Evolutionary conservation across 2,113 vertebrate genomes (phyloP).

Genomic region (Verasper variegatus): DNA sequence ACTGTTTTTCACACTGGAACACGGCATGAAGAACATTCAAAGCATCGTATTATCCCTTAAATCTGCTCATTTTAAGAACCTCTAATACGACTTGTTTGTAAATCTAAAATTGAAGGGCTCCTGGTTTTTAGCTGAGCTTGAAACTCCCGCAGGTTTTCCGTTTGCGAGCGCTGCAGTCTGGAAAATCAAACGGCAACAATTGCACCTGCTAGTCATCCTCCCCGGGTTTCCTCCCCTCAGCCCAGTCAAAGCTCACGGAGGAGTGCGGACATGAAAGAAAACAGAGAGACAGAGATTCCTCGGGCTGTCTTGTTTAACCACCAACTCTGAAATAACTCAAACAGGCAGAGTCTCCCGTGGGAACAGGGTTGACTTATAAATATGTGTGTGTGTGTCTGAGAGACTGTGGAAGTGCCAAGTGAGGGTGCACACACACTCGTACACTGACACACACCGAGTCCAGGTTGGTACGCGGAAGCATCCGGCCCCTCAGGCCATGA

Average conservation of each 20-base stretch:
- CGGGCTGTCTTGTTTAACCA: constrained; percentile 63
- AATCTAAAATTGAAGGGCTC: neutral
- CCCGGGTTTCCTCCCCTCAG: constrained; percentile 31
- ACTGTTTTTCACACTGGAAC: neutral
- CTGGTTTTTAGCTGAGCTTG: neutral
- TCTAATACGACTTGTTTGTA: neutral
- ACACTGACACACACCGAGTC: constrained; percentile 5
- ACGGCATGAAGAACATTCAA: neutral
- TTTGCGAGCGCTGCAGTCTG: neutral
- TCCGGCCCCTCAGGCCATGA: constrained; percentile 18
- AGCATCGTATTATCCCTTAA: neutral
- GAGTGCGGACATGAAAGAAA: constrained; percentile 59
- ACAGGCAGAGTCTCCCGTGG: constrained; percentile 62
- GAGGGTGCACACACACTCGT: neutral
- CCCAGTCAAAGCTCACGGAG: constrained; percentile 63
- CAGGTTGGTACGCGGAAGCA: constrained; percentile 14
- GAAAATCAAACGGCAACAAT: constrained; percentile 42
- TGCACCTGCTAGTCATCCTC: constrained; percentile 30
- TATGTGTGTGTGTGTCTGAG: constrained; percentile 27
- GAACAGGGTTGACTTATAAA: constrained; percentile 40
- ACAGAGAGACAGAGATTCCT: constrained; percentile 63
- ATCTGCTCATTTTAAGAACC: neutral
- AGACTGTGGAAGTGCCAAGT: constrained; percentile 8
- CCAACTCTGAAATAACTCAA: constrained; percentile 73
- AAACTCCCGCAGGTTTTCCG: neutral